phyloP scores from a whole-genome alignment of 2,888 invertebrate species.

The Atethmia centrago region DNA sequence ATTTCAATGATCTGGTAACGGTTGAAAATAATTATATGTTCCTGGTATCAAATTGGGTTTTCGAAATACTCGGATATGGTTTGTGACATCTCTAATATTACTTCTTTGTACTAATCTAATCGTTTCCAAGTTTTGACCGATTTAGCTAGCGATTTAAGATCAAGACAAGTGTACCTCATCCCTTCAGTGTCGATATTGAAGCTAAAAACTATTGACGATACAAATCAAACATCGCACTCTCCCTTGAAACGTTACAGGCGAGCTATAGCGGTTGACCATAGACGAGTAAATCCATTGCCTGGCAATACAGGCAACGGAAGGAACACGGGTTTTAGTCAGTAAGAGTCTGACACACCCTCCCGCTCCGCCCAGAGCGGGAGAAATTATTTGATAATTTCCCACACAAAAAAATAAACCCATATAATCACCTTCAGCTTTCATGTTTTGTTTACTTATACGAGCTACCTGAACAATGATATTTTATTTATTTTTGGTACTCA shows the following conservation, averaged over 20 bases:
- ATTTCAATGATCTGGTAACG: background rate
- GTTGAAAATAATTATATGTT: slow-evolving; percentile 2
- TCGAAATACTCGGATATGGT: background rate
- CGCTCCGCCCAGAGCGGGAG: no score
- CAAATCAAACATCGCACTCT: no score
- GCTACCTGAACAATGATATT: background rate
- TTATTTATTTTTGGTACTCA: background rate
- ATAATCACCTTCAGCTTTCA: background rate
- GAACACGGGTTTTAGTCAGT: no score
- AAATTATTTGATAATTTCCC: no score
- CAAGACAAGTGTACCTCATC: background rate
- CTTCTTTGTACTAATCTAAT: background rate
- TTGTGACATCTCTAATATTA: background rate
- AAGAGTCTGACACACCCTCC: no score
- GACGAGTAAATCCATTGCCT: no score
- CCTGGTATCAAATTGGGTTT: slow-evolving; percentile 7
- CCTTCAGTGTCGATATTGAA: no score
- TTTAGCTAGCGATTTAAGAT: background rate
- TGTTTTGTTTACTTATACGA: background rate
- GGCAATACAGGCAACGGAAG: no score
- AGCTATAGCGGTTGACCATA: no score
- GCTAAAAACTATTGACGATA: no score
- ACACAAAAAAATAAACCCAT: no score
- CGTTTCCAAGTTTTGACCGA: background rate
- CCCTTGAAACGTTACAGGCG: no score